A percentile compares a stretch with the other conserved stretches of the same genome.
phyloP scores from a whole-genome alignment of 2,888 invertebrate genomes.

The Eupithecia subumbrata region DNA sequence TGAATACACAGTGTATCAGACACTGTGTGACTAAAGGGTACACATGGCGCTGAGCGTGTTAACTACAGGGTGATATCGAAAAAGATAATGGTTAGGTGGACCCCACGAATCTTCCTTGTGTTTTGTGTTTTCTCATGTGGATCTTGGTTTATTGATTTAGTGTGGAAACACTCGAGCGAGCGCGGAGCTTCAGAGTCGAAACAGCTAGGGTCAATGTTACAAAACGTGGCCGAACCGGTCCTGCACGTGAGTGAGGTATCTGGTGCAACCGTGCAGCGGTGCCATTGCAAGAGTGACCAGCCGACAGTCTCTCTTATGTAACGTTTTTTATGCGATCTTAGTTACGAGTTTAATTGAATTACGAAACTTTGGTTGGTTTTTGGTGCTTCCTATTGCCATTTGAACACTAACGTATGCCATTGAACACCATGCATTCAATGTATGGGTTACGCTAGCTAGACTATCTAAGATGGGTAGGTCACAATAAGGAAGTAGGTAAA shows the following conservation, averaged over 20 bases:
- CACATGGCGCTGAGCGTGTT: too few relatives aligned
- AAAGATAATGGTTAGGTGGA: background rate
- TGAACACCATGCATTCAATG: background rate
- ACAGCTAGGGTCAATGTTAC: slow-evolving; percentile 19
- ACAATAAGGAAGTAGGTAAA: background rate
- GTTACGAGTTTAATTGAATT: slow-evolving; percentile 22
- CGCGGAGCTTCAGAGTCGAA: background rate
- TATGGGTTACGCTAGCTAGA: too few relatives aligned
- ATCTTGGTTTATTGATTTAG: background rate
- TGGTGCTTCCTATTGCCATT: background rate
- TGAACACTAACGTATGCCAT: background rate
- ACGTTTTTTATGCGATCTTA: slow-evolving; percentile 20
- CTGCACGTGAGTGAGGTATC: slow-evolving; percentile 13
- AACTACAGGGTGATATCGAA: background rate
- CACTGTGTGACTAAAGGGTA: too few relatives aligned
- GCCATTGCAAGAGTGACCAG: slow-evolving; percentile 17
- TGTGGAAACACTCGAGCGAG: background rate
- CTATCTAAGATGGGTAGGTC: background rate
- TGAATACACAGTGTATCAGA: too few relatives aligned
- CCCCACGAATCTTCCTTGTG: background rate
- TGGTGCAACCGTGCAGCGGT: slow-evolving; percentile 13
- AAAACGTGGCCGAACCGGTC: slow-evolving; percentile 10
- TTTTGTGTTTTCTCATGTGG: background rate
- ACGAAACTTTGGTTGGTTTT: slow-evolving; percentile 15
- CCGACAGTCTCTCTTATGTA: slow-evolving; percentile 19